Base-by-base conservation (phyloP, 2,113 vertebrate genomes). In the Protobothrops mucrosquamatus region DNA sequence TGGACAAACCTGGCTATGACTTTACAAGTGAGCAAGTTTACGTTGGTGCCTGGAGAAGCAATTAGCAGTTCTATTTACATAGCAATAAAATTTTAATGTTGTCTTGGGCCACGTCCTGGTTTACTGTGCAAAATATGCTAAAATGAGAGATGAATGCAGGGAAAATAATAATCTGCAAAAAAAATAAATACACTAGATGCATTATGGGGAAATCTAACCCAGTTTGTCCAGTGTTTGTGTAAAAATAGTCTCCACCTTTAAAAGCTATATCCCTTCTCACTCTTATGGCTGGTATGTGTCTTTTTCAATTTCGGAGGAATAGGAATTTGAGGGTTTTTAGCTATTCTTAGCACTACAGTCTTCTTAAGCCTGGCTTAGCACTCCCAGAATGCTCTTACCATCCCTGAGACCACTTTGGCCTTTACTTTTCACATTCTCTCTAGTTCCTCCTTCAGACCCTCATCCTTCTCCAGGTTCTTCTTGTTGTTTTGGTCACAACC, bases 21-120 rank as follows among this genome's bases (percentile, higher is more conserved):
- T 86, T 92, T 88, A 61, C 85, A 92, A 61, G 85, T 86, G 61
- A 92, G 18, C 56, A 87, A 92, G 48, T 92, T 92, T 52, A 88
- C 52, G n/a, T 69, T 54, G 48, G n/a, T 92, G 91, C 57, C 91
- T 69, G n/a, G n/a, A 92, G 85, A 92, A 88, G 86, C 57, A 92
- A 92, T 92, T 92, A 92, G 12, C 86, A 92, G 48, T 54, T 92
- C 29, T 92, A 92, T 92, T 92, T 92, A 92, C 91, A 92, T 69
- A 92, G 85, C 43, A 88, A 88, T 92, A 88, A 92, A 92, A 92
- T 10, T 88, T 92, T 92, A 92, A 92, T 92, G 91, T 64, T 88
- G 86, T 92, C 91, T 88, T 88, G 86, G 91, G 91, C 59, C 86
- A 69, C 6, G 57, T 88, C 57, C 86, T 88, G 64, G 86, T 92